phyloP scores from a whole-genome alignment of 2,888 invertebrate species.

The Choristoneura rosaceana region DNA sequence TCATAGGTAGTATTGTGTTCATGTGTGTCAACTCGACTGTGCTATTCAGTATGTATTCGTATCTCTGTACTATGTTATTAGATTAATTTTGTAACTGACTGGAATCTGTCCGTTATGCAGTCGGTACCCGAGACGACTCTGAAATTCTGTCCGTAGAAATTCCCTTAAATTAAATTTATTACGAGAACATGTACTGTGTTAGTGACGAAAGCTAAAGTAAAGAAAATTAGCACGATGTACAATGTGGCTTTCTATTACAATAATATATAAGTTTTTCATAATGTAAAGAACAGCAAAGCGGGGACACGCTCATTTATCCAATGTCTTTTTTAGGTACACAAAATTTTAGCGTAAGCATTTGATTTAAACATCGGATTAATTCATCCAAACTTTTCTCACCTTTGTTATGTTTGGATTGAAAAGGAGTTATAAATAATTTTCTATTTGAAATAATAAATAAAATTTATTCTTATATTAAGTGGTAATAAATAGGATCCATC shows the following conservation, averaged over 20 bases:
- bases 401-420: conserved; percentile 55
- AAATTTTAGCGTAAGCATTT: conserved; percentile 55
- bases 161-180: conserved; percentile 17
- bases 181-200: conserved; percentile 24
- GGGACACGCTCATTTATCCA: conserved; percentile 50
- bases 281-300: conserved; percentile 60
- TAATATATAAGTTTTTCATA: conserved; percentile 40
- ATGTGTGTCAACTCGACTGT: conserved; percentile 24
- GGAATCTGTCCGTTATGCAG: conserved; percentile 12
- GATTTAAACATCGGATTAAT: conserved; percentile 30
- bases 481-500: conserved; percentile 65
- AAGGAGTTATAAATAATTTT: conserved; percentile 54
- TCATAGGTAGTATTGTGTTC: conserved; percentile 53
- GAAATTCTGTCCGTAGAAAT: conserved; percentile 1
- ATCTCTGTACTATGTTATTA: conserved; percentile 2
- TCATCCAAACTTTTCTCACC: conserved; percentile 74
- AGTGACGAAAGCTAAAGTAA: conserved; percentile 36
- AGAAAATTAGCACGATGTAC: conserved; percentile 32
- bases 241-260: background rate
- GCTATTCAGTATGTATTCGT: background rate
- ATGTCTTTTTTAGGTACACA: conserved; percentile 44
- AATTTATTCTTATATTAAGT: conserved; percentile 68
- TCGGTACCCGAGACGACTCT: background rate
- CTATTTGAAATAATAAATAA: conserved; percentile 58
- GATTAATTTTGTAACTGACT: conserved; percentile 13